Conservation (phyloP, 2,113 vertebrate species). For the Solenodon paradoxus region DNA sequence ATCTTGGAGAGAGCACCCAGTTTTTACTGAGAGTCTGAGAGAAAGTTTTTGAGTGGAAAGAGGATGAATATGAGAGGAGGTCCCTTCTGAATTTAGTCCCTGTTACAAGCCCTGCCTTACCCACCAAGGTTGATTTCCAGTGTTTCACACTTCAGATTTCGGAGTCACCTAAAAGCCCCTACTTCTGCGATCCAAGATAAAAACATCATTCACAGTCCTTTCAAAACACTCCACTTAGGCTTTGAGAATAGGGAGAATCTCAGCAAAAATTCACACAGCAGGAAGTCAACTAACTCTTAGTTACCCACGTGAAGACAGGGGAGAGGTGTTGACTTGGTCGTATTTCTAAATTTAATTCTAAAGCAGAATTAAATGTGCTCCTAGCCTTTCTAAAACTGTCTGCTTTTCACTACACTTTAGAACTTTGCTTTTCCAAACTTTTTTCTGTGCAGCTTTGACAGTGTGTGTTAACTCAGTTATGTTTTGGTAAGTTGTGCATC, state of each 20-base stretch:
- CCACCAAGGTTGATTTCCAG: background rate
- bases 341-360: constrained; percentile 2
- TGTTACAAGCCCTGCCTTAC: background rate
- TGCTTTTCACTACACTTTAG: background rate
- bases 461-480: background rate
- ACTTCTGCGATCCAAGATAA: constrained; percentile 14
- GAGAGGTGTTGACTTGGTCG: background rate
- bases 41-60: background rate
- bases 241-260: background rate
- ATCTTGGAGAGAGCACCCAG: background rate
- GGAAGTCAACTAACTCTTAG: background rate
- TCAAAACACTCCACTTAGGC: background rate
- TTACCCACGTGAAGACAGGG: background rate
- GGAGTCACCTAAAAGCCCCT: background rate
- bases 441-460: background rate
- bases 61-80: background rate
- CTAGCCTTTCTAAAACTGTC: background rate
- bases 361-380: background rate
- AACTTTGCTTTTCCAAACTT: background rate
- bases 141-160: background rate
- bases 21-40: constrained; percentile 6
- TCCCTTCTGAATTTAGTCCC: background rate
- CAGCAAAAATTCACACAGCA: background rate
- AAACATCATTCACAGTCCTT: background rate
- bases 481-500: constrained; percentile 27